Evolutionary conservation across 1,140 invertebrate species (phyloP).

Genomic region (Mya arenaria): DNA sequence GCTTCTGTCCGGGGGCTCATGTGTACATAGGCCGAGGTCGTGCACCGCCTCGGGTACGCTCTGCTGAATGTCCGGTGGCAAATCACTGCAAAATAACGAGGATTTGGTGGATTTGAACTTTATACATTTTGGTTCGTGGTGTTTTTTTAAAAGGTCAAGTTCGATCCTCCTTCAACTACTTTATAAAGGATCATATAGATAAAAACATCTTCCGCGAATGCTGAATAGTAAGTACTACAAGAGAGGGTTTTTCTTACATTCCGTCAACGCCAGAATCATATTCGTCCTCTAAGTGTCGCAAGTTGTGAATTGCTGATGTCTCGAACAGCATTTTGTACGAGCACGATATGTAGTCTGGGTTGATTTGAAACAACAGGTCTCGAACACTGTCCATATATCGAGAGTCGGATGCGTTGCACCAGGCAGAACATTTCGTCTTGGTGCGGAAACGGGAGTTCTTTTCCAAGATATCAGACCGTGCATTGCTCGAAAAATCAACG

Average conservation of each 20-base stretch:
- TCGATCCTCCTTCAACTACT: background rate
- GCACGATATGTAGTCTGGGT: slow-evolving; percentile 59
- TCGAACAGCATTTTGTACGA: slow-evolving; percentile 65
- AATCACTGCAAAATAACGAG: background rate
- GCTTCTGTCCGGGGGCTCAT: slow-evolving; percentile 10
- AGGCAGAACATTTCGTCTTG: slow-evolving; percentile 23
- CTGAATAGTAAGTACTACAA: background rate
- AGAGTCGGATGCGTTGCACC: slow-evolving; percentile 32
- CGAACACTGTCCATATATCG: slow-evolving; percentile 61
- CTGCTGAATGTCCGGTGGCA: background rate
- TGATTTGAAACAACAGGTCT: slow-evolving; percentile 57
- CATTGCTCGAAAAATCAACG: slow-evolving; percentile 17
- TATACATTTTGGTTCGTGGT: background rate
- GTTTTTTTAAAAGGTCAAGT: background rate
- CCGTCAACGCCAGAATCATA: background rate
- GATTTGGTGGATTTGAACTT: background rate
- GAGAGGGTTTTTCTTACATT: background rate
- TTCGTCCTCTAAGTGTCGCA: slow-evolving; percentile 28
- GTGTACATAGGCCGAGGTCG: background rate
- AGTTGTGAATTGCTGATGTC: slow-evolving; percentile 48
- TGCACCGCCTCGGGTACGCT: background rate
- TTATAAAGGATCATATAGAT: background rate
- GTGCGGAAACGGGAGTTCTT: slow-evolving; percentile 14
- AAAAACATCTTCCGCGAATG: background rate
- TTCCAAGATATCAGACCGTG: background rate